These are phyloP conservation scores for Homarus americanus DNA, from an alignment of 1,140 invertebrate species.

Conservation along the genomic window DNA sequence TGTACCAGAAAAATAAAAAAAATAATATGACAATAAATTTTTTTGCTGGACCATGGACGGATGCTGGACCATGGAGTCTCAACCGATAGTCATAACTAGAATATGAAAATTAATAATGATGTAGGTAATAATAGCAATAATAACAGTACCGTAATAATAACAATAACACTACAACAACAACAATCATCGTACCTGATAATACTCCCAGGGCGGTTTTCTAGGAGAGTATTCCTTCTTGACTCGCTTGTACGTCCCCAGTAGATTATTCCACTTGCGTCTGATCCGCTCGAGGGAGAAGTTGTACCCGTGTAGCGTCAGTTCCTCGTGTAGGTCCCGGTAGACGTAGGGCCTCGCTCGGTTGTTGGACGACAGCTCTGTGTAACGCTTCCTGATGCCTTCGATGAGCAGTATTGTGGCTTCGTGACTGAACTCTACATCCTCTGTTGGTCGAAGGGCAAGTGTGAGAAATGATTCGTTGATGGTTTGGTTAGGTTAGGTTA, in stretches of 20 bases:
- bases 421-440: conserved; percentile 43
- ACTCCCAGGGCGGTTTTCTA: conserved; percentile 50
- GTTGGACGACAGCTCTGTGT: conserved; percentile 19
- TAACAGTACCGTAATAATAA: too few relatives aligned
- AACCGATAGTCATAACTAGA: too few relatives aligned
- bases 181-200: conserved; percentile 26
- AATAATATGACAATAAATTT: too few relatives aligned
- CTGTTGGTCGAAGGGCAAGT: not conserved
- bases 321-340: conserved; percentile 32
- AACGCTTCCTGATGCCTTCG: conserved; percentile 38
- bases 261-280: conserved; percentile 56
- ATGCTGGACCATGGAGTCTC: too few relatives aligned
- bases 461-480: too few relatives aligned
- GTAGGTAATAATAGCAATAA: too few relatives aligned
- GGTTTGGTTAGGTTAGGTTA: too few relatives aligned
- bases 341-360: conserved; percentile 28
- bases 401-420: conserved; percentile 52
- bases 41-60: too few relatives aligned
- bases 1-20: too few relatives aligned
- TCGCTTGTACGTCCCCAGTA: conserved; percentile 43
- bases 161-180: not conserved
- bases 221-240: conserved; percentile 29
- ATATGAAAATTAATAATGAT: too few relatives aligned
- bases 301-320: conserved; percentile 34
- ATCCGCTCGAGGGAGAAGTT: conserved; percentile 51